Conservation (phyloP, 2,888 invertebrate species). For the Autographa pulchrina region DNA sequence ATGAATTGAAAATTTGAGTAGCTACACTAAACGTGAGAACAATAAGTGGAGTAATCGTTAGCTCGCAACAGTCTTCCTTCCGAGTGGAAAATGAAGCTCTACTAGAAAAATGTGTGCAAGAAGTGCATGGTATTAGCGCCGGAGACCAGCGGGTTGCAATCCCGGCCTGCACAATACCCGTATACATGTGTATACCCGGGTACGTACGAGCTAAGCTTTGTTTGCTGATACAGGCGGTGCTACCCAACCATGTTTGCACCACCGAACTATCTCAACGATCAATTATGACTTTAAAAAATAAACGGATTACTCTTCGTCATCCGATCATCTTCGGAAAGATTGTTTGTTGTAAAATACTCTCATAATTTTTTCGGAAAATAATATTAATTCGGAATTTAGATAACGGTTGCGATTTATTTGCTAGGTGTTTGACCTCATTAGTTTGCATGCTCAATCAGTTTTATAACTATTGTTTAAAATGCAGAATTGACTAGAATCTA, state of each 20-base stretch:
- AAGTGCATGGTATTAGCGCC: not conserved
- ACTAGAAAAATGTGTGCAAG: not conserved
- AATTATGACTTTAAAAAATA: constrained; percentile 46
- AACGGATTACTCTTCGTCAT: constrained; percentile 35
- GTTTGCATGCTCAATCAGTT: constrained; percentile 34
- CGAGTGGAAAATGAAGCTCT: not conserved
- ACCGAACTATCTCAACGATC: constrained; percentile 23
- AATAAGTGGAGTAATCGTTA: not conserved
- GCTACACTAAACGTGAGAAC: not conserved
- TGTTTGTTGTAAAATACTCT: constrained; percentile 35
- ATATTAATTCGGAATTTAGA: constrained; percentile 17
- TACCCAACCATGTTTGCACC: constrained; percentile 24
- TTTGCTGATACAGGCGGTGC: not conserved
- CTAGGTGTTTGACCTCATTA: constrained; percentile 39
- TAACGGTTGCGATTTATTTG: constrained; percentile 19
- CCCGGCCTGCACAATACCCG: not conserved
- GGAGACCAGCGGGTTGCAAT: not conserved
- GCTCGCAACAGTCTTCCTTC: not conserved
- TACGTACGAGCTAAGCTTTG: not conserved
- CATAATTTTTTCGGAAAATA: constrained; percentile 20
- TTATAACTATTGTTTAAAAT: constrained; percentile 30
- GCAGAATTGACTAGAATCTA: constrained; percentile 35
- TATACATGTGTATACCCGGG: not conserved
- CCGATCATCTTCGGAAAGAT: constrained; percentile 19
- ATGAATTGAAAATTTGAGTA: not conserved